Evolutionary conservation across 2,113 vertebrate genomes (phyloP), one percentile per base, ranked within the genome.

Genomic region (Holacanthus passer): DNA sequence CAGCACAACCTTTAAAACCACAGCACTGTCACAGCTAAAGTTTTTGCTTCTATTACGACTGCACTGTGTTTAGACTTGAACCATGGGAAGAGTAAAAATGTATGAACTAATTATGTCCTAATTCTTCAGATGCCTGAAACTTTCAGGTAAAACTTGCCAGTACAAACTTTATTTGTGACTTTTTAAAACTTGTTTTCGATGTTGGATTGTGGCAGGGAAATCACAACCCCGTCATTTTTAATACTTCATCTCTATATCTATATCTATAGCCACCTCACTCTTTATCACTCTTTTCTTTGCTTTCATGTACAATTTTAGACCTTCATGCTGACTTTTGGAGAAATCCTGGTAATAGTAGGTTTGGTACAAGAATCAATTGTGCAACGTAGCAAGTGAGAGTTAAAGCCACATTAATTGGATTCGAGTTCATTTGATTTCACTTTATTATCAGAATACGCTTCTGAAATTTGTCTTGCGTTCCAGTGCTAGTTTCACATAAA

Each of bases 1-100:
- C 5, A 73, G 16, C 16, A 62, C 5, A 59, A 67, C 70, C 43
- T 62, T 83, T 79, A 53, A 35, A 78, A 74, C 20, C 56, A 35
- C 35, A 70, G 37, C 7, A 8, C 17, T 55, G 47, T 52, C 55
- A 55, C 22, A 9, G 63, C 45, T 45, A 45, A 69, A 43, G 20
- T 31, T 35, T 53, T 32, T 20, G 48, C 39, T 19, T 37, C 11
- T 55, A n/a, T 64, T 35, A 2, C 65, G 41, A 52, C 14, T 50
- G 13, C 31, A 24, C 68, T 68, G 37, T 14, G 0, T 20, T 24
- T 58, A 22, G 16, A 62, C 8, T 31, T 45, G 4, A 45, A 47
- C 11, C 7, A 19, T 1, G 22, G 17, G 14, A 16, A 43, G 12
- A 35, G 45, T 47, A 53, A 53, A 62, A 16, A 45, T 63, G 35